Evolutionary conservation across 92 coral and sea anemone species (phyloP).

Genomic region (Palythoa grandis): DNA sequence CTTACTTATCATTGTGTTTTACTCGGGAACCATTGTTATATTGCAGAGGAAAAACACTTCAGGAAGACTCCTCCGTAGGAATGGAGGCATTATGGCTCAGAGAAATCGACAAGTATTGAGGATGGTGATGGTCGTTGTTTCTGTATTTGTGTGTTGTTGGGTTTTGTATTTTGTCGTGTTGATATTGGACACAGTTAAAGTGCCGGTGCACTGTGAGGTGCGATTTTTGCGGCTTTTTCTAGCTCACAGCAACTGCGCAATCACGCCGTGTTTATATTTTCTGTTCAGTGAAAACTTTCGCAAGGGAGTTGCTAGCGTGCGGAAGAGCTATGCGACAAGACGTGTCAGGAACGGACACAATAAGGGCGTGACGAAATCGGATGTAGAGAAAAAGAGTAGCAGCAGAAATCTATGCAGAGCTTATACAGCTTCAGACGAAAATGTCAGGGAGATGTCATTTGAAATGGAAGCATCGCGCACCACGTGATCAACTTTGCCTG

Average conservation of each 20-base stretch:
- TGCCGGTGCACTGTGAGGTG: constrained; percentile 39
- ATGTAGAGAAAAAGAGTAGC: background rate
- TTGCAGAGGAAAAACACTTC: constrained; percentile 14
- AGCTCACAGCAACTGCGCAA: constrained; percentile 58
- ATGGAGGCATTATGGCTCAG: background rate
- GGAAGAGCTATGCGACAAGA: background rate
- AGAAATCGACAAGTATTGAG: constrained; percentile 51
- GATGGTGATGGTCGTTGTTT: constrained; percentile 61
- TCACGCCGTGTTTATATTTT: constrained; percentile 62
- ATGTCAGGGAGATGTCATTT: background rate
- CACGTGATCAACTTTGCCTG: background rate
- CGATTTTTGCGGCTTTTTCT: constrained; percentile 21
- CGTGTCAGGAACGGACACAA: background rate
- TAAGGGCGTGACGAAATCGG: background rate
- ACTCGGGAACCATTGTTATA: constrained; percentile 36
- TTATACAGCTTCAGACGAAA: background rate
- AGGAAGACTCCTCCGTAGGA: background rate
- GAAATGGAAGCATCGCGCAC: background rate
- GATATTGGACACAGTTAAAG: constrained; percentile 19
- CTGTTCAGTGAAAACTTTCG: constrained; percentile 71
- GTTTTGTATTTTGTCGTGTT: constrained; percentile 59
- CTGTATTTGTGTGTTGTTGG: constrained; percentile 61
- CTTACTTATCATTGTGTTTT: constrained; percentile 1
- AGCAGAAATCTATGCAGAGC: background rate
- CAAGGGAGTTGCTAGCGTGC: constrained; percentile 43